Evolutionary conservation across 2,797 vertebrate species (phyloP).

Genomic region (Odontamblyopus lacepedii): DNA sequence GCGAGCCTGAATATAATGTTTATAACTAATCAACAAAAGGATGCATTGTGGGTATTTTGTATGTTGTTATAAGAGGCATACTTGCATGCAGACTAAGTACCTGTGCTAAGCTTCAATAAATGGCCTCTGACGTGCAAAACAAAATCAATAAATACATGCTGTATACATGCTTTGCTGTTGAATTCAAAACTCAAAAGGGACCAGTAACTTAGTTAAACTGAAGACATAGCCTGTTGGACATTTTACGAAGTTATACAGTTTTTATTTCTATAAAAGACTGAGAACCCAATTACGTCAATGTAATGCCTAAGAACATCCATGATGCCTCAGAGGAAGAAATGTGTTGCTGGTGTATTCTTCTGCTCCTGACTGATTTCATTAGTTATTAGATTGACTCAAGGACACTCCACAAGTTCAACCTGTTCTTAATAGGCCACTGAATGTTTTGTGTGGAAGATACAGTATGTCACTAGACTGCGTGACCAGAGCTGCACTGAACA

Average conservation of each 20-base stretch:
- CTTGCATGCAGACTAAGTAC: neutral
- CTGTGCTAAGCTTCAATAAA: neutral
- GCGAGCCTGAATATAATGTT: neutral
- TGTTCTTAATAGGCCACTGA: constrained; percentile 30
- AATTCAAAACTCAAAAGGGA: neutral
- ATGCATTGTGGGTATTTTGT: neutral
- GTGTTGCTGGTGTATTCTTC: constrained; percentile 9
- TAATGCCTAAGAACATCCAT: constrained; percentile 52
- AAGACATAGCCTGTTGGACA: neutral
- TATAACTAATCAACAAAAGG: neutral
- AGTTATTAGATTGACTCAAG: constrained; percentile 19
- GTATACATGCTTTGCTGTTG: neutral
- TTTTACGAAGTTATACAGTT: neutral
- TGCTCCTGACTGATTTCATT: constrained; percentile 11
- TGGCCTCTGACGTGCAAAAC: neutral
- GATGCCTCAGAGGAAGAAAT: neutral
- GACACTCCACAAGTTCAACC: constrained; percentile 37
- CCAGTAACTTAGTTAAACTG: neutral
- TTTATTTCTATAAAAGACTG: neutral
- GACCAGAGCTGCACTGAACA: neutral
- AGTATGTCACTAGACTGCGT: neutral
- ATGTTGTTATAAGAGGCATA: neutral
- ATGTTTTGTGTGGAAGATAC: constrained; percentile 14
- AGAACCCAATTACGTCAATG: constrained; percentile 35
- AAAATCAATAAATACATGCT: neutral